Evolutionary conservation across 2,797 vertebrate genomes (phyloP), one percentile per base, ranked within the genome.

Genomic region (Xiphophorus birchmanni): DNA sequence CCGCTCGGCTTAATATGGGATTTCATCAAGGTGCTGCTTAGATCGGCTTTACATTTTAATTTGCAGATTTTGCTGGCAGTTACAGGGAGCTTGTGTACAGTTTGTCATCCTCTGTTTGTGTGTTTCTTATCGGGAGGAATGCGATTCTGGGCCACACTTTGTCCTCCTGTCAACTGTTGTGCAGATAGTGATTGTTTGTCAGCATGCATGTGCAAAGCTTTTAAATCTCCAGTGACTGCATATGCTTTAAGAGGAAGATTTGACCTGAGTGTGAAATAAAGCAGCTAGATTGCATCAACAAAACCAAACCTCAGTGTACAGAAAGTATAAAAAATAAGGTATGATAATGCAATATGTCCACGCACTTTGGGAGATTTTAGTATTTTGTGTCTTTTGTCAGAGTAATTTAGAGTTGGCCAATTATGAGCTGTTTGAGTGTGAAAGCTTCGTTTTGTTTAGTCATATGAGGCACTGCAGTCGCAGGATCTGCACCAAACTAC

Each of bases 41-140:
- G 86, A 92, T 84, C 85, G 83, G 91, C 94, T 95, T 94, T 94
- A 93, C 94, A 93, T 94, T 93, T 93, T 91, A 92, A 93, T 92
- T 91, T 91, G 84, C 8, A 13, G 81, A 84, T 91, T 92, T 90
- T 42, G 54, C 81, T 88, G 82, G 86, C 87, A 87, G 88, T 86
- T 85, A 74, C 81, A 58, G 44, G 75, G 44, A 87, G 84, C 78
- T 29, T 80, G 78, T 74, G 75, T 87, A 82, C 77, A 89, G 81
- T 81, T 71, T 42, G 78, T 75, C 71, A 72, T 80, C 75, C 56
- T 50, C 81, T 76, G 80, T 84, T 80, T 82, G 75, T 88, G 80
- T 85, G 81, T 87, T 84, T 80, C 77, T 81, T 81, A 91, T 87
- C 83, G 83, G 72, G 3, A n/a, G 77, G 78, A 79, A 81, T 82